Base-by-base conservation (phyloP, 2,888 invertebrate genomes). In the Meteorus cinctellus region DNA sequence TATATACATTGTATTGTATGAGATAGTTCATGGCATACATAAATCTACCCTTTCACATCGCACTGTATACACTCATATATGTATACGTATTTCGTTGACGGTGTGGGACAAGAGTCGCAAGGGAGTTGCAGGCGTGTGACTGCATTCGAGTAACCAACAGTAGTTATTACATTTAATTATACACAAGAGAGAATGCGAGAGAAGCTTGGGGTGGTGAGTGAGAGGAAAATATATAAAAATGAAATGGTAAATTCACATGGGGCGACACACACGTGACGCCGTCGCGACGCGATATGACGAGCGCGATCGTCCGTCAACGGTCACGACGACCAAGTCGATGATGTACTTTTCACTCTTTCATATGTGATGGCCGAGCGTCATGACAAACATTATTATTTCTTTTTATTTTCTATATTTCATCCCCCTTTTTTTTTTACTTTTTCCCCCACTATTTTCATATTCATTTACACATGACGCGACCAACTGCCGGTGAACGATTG, bases 131-230 rank as follows among this genome's bases (percentile, higher is more conserved):
- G 48, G 72, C 69, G 76, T 76, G 76, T 72, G 72, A 76, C 76
- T 76, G 75, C 66, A 63, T 67, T 72, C 31, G 60, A 48, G 67
- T 41, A 45, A 55, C 66, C 75, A 72, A 76, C 76, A 72, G 67
- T 67, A 65, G 76, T 76, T 76, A 76, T 76, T 76, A 76, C 65
- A 69, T 76, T 76, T 76, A 76, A 76, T 76, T 76, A 76, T 76
- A 76, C 72, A 65, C 55, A 36, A 65, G 65, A 73, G 72, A 65
- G 63, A 31, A 34, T 16, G 16, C 12, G 24, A 19, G 55, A 19
- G 55, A 55, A 12, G 41, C 41, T 12, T 41, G 41, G 48, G 48
- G 14, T 16, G 14, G 48, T 48, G 48, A 48, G 48, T 16, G 48
- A 48, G 48, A 48, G 48, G 16, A 48, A n/a, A 48, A 48, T 14